These are phyloP conservation scores for Cheirogaleus medius DNA, from an alignment of 2,113 vertebrate species.

Conservation along the genomic window DNA sequence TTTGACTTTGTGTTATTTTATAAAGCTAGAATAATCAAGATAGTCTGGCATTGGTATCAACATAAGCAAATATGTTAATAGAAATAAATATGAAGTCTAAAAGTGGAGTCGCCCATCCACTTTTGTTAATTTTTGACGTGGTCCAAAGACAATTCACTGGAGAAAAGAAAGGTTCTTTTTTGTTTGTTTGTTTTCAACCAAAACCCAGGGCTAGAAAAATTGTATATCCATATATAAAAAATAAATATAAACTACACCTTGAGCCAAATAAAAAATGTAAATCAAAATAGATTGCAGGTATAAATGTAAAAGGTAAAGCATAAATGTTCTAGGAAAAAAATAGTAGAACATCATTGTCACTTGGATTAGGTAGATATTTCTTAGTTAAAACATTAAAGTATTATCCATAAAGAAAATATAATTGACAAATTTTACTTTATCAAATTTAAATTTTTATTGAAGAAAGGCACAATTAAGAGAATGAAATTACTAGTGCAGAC, in stretches of 20 bases:
- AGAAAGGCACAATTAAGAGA: neutral
- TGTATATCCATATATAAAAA: neutral
- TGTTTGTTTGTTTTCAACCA: neutral
- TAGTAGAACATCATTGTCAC: neutral
- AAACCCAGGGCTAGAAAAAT: neutral
- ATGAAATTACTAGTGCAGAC: neutral
- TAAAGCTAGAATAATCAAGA: neutral
- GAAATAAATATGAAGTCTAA: neutral
- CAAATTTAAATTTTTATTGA: neutral
- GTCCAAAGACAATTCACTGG: neutral
- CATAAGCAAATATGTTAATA: neutral
- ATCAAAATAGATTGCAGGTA: neutral
- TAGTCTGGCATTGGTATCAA: neutral
- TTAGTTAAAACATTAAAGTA: neutral
- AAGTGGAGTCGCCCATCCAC: neutral
- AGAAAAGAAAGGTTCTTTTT: neutral
- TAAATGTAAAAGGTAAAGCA: neutral
- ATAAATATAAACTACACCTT: neutral
- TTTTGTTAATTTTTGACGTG: neutral
- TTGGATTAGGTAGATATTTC: neutral
- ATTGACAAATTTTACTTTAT: neutral
- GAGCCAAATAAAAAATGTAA: neutral
- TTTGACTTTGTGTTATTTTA: neutral
- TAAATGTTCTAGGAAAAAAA: neutral
- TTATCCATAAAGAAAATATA: neutral